Base-by-base conservation (phyloP, 2,888 invertebrate species). In the Ecdyonurus torrentis region DNA sequence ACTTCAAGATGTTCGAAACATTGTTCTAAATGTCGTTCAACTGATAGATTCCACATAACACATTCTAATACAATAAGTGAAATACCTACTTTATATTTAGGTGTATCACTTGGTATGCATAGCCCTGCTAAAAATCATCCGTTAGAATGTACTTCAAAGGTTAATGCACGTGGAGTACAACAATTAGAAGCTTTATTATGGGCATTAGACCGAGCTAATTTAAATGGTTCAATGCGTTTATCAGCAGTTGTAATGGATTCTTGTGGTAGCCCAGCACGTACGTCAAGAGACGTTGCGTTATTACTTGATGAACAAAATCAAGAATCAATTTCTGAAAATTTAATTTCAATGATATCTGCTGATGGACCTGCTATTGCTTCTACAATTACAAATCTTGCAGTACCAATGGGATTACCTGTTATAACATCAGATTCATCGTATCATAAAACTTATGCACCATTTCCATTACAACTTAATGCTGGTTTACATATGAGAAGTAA, bases 161-260 rank as follows among this genome's bases (percentile, higher is more conserved):
- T 69, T 50, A 66, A 67, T 23, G 61, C 63, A 15, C 63, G 67
- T 37, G 67, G 68, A 10, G 62, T 76, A 66, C 74, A 75, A 65
- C 73, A 73, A 62, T 65, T 76, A 61, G 69, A 76, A 63, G 76
- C 76, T 1, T 73, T 76, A 64, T 72, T 75, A 63, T 76, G 73
- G 68, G 76, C 76, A 15, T 69, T 77, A 24, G 71, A 74, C 60
- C 68, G 70, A 20, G 71, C 75, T 23, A 75, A 74, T 66, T 63
- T 65, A 15, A 72, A 74, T 53, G 61, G 60, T n/a, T 67, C 67
- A 66, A n/a, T 70, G 5, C 66, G 67, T 15, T 64, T 71, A 3
- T 70, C 69, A 5, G 70, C 70, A 15, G 63, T 71, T 23, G 68
- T 69, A 1, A 64, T 71, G 61, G 71, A 71, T 61, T 72, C 65